Evolutionary conservation across 2,888 invertebrate genomes (phyloP).

Genomic region (Aphodius granarius): DNA sequence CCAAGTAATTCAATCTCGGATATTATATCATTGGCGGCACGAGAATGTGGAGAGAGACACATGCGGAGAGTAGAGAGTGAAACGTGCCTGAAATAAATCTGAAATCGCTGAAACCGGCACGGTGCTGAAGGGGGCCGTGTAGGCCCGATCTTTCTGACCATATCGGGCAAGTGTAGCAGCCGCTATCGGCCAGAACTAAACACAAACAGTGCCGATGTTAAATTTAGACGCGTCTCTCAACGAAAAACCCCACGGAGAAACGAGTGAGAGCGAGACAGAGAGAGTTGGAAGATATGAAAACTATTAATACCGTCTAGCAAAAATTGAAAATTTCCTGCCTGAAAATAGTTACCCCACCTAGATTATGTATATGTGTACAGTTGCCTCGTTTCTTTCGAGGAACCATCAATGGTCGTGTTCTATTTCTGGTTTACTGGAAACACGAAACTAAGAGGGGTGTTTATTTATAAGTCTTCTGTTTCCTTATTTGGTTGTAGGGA

Average conservation of each 20-base stretch:
- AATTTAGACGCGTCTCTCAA: background rate
- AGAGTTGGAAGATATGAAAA: conserved; percentile 13
- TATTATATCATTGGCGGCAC: background rate
- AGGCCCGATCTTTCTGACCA: background rate
- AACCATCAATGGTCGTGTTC: conserved; percentile 12
- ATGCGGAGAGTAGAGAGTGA: background rate
- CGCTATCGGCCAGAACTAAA: background rate
- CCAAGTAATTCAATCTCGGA: background rate
- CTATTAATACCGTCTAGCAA: conserved; percentile 28
- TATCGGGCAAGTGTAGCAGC: conserved; percentile 4
- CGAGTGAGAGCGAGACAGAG: conserved; percentile 1
- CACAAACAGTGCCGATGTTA: background rate
- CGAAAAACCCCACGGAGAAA: conserved; percentile 1
- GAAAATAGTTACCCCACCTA: conserved; percentile 23
- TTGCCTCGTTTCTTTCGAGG: conserved; percentile 22
- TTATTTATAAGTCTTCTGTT: background rate
- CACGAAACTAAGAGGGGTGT: background rate
- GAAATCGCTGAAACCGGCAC: background rate
- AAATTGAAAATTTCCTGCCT: conserved; percentile 27
- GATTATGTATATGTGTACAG: background rate
- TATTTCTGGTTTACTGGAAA: conserved; percentile 3
- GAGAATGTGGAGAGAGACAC: background rate
- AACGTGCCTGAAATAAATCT: background rate
- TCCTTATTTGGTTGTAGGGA: background rate
- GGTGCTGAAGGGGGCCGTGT: background rate